phyloP scores from a whole-genome alignment of 2,113 vertebrate species.

The Periophthalmodon schlosseri region DNA sequence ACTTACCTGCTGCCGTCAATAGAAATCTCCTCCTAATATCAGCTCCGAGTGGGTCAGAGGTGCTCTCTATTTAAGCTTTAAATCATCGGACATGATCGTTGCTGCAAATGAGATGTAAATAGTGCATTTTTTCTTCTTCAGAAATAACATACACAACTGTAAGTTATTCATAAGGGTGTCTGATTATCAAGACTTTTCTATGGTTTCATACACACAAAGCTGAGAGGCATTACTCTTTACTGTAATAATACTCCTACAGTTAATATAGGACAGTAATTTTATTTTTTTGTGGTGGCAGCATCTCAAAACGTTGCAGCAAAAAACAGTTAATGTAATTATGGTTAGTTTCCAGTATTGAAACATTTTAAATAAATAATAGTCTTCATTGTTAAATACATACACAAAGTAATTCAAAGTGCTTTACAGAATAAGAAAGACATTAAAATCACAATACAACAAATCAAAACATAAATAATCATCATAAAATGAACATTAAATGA shows the following conservation, averaged over 20 bases:
- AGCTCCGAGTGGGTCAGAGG: conserved; percentile 10
- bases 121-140: not conserved
- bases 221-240: not conserved
- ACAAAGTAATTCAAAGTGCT: too few species aligned
- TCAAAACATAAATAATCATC: too few species aligned
- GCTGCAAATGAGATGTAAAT: not conserved
- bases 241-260: not conserved
- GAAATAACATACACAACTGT: not conserved
- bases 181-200: not conserved
- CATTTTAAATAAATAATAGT: not conserved
- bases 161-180: not conserved
- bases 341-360: not conserved
- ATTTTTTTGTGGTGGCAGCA: not conserved
- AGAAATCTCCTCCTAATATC: conserved; percentile 24
- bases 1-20: conserved; percentile 40
- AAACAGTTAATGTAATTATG: not conserved
- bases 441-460: too few species aligned
- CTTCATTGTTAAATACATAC: not conserved
- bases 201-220: not conserved
- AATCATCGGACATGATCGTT: not conserved
- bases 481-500: too few species aligned
- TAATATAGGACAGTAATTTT: not conserved
- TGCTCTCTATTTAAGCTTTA: conserved; percentile 3
- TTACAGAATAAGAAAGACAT: too few species aligned
- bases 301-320: too few species aligned